A percentile compares a stretch with the other conserved stretches of the same genome.
phyloP scores from a whole-genome alignment of 2,888 invertebrate genomes.

The Leptopterna dolabrata region DNA sequence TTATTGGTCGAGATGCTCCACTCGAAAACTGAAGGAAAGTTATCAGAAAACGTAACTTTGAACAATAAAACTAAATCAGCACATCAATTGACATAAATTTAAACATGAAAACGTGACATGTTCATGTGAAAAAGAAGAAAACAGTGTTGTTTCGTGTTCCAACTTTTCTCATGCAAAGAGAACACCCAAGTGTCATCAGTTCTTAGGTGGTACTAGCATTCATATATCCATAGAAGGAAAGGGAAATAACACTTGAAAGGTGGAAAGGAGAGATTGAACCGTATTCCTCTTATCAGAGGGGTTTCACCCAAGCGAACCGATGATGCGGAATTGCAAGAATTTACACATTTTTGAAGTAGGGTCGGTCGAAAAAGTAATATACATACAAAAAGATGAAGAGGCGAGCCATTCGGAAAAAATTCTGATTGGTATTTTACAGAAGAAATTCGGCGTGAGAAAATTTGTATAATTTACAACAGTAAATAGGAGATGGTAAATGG shows the following conservation, averaged over 20 bases:
- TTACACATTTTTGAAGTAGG: conserved; percentile 24
- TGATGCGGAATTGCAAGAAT: conserved; percentile 16
- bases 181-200: conserved; percentile 57
- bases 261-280: conserved; percentile 39
- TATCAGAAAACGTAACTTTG: no score
- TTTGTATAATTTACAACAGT: conserved; percentile 46
- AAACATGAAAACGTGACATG: neutral
- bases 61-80: neutral
- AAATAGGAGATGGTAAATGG: conserved; percentile 30
- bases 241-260: conserved; percentile 19
- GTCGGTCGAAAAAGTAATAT: conserved; percentile 24
- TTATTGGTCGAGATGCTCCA: neutral
- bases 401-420: neutral
- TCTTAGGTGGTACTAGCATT: conserved; percentile 47
- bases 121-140: neutral
- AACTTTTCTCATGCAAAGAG: conserved; percentile 41
- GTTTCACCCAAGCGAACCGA: conserved; percentile 38
- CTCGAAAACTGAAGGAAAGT: neutral
- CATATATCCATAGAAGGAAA: conserved; percentile 38
- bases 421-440: conserved; percentile 51
- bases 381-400: conserved; percentile 41
- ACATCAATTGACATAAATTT: neutral
- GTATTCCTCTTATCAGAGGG: conserved; percentile 33
- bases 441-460: conserved; percentile 45
- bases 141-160: conserved; percentile 56